A percentile compares a stretch with the other conserved stretches of the same genome.
phyloP scores from a whole-genome alignment of 2,888 invertebrate species.

The Agriopis leucophaearia region DNA sequence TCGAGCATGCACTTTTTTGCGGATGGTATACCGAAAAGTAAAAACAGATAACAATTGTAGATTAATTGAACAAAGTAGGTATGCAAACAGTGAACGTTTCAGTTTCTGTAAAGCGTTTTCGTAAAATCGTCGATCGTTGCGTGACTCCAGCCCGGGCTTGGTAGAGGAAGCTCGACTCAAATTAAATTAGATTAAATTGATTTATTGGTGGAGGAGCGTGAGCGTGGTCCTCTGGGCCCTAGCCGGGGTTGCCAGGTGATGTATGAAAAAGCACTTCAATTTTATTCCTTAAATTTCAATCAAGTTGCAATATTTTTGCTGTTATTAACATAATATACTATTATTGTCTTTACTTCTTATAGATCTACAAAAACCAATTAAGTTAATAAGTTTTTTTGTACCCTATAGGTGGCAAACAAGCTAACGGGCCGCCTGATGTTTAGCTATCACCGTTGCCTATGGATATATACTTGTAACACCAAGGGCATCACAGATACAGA shows the following conservation, averaged over 20 bases:
- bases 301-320: too few relatives aligned
- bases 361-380: too few relatives aligned
- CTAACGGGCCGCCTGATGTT: too few relatives aligned
- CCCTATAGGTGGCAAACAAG: too few relatives aligned
- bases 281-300: neutral
- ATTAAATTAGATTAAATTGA: constrained; percentile 86
- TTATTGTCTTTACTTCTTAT: neutral
- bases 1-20: too few relatives aligned
- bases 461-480: too few relatives aligned
- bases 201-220: constrained; percentile 80
- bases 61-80: neutral
- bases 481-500: too few relatives aligned
- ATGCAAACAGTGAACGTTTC: neutral
- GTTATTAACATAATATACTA: neutral
- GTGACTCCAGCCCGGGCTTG: constrained; percentile 64
- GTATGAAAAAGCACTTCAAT: neutral
- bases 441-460: too few relatives aligned
- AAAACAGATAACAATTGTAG: neutral
- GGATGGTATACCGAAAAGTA: neutral
- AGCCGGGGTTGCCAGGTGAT: constrained; percentile 17
- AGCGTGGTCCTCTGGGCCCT: constrained; percentile 61
- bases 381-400: too few relatives aligned
- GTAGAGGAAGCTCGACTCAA: constrained; percentile 77
- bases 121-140: constrained; percentile 55
- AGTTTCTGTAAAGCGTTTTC: constrained; percentile 13